Evolutionary conservation across 2,113 vertebrate genomes (phyloP).

Genomic region (Charadrius vociferus): DNA sequence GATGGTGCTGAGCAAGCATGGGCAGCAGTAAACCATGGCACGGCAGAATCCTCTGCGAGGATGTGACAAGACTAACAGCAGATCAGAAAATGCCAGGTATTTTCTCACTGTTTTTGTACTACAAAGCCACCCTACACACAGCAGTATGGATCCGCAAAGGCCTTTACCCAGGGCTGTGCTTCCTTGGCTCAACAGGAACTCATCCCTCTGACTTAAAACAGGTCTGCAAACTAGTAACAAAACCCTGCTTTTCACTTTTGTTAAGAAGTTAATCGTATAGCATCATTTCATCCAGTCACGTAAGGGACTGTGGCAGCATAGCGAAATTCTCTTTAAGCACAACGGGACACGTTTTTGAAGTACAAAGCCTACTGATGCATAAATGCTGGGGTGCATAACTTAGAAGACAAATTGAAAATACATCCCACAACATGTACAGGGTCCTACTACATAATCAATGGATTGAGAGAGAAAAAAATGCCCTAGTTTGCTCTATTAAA

Average conservation of each 20-base stretch:
- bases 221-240: not conserved
- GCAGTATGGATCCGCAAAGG: not conserved
- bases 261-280: not conserved
- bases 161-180: not conserved
- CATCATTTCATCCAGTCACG: not conserved
- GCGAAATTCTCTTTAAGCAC: not conserved
- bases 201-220: not conserved
- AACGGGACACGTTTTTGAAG: not conserved
- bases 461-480: not conserved
- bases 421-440: not conserved
- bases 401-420: not conserved
- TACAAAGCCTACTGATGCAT: not conserved
- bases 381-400: not conserved
- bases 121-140: not conserved
- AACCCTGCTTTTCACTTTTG: not conserved
- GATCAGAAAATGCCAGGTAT: not conserved
- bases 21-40: not conserved
- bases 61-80: not conserved
- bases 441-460: not conserved
- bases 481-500: not conserved
- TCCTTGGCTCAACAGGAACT: not conserved
- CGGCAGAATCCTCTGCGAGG: not conserved
- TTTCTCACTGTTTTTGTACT: not conserved
- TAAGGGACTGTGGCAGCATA: not conserved
- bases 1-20: not conserved